Conservation (phyloP, 2,888 invertebrate species). For the Mythimna pallens region DNA sequence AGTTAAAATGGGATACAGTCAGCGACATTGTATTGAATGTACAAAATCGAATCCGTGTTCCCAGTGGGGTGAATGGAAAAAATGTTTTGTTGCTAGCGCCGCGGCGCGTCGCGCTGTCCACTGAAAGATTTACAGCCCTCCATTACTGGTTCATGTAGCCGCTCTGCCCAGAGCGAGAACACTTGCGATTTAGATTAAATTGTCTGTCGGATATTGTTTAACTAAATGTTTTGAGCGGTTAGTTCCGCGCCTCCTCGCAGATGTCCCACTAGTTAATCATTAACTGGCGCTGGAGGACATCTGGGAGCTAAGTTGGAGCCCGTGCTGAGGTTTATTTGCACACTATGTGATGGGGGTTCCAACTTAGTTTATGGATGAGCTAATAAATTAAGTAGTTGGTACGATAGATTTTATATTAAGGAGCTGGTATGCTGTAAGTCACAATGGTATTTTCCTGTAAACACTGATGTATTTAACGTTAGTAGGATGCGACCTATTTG, state of each 20-base stretch:
- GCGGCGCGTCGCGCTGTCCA: constrained; percentile 80
- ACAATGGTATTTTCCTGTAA: neutral
- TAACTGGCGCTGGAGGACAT: constrained; percentile 45
- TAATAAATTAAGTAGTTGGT: constrained; percentile 18
- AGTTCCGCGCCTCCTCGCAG: constrained; percentile 40
- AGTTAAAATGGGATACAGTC: constrained; percentile 75
- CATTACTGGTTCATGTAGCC: constrained; percentile 79
- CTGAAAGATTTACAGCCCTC: constrained; percentile 86
- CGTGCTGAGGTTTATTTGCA: constrained; percentile 36
- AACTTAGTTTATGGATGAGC: constrained; percentile 16
- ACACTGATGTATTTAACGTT: neutral
- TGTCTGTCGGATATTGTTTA: constrained; percentile 61
- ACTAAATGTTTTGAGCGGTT: constrained; percentile 60
- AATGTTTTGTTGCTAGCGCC: constrained; percentile 80
- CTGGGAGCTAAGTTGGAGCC: constrained; percentile 39
- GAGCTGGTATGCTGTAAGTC: neutral
- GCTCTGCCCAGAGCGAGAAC: constrained; percentile 52
- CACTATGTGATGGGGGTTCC: constrained; percentile 4
- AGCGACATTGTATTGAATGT: constrained; percentile 80
- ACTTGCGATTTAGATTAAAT: constrained; percentile 68
- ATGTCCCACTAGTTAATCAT: constrained; percentile 50
- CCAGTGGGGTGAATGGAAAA: constrained; percentile 83
- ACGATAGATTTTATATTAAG: neutral
- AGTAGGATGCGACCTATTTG: neutral
- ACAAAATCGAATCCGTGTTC: constrained; percentile 84